Evolutionary conservation across 2,113 vertebrate species (phyloP).

Genomic region (Entelurus aequoreus): DNA sequence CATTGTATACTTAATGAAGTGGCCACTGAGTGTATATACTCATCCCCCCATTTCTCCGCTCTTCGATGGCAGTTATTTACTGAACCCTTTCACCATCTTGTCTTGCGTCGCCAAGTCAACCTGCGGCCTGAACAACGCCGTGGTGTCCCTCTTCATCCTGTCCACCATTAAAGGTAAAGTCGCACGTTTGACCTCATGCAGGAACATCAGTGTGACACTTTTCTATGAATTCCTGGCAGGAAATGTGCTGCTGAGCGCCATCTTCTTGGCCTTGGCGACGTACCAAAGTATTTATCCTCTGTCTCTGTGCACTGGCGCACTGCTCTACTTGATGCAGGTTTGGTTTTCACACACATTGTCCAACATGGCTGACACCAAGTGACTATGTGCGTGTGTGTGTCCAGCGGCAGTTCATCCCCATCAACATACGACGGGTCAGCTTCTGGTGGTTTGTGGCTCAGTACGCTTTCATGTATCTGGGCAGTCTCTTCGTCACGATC

Average conservation of each 20-base stretch:
- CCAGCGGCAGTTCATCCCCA: constrained; percentile 86
- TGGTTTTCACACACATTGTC: neutral
- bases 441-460: constrained; percentile 88
- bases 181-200: neutral
- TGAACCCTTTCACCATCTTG: constrained; percentile 94
- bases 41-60: neutral
- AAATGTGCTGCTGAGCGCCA: constrained; percentile 87
- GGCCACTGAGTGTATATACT: no score
- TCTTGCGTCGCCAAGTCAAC: constrained; percentile 98
- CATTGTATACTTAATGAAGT: neutral
- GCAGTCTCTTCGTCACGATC: constrained; percentile 83
- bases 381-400: constrained; percentile 1
- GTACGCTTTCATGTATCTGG: constrained; percentile 84
- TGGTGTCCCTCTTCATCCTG: constrained; percentile 89
- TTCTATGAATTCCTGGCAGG: constrained; percentile 62
- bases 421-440: constrained; percentile 74
- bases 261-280: constrained; percentile 90
- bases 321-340: constrained; percentile 87
- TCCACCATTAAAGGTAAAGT: constrained; percentile 85
- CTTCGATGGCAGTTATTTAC: constrained; percentile 78
- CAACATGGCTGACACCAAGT: neutral
- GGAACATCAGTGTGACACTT: neutral
- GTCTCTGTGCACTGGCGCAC: constrained; percentile 84
- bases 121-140: constrained; percentile 88
- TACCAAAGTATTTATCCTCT: constrained; percentile 95